Conservation (phyloP, 2,113 vertebrate genomes). For the Morphnarchus princeps region DNA sequence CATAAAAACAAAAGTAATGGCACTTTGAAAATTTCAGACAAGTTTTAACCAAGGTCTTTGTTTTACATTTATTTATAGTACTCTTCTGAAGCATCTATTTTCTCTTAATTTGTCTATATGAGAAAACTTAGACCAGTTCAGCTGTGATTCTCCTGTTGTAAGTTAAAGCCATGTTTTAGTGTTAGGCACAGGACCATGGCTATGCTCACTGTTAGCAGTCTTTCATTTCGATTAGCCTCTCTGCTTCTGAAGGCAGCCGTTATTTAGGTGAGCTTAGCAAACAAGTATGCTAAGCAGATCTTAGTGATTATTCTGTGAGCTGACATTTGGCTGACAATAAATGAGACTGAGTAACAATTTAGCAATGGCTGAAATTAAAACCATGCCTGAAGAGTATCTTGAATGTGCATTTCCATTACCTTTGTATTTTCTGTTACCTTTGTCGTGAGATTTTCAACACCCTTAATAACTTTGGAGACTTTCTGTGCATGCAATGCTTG, state of each 20-base stretch:
- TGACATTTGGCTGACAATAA: background rate
- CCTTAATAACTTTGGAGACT: background rate
- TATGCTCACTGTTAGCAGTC: background rate
- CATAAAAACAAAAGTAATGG: background rate
- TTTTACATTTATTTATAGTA: background rate
- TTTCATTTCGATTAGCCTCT: background rate
- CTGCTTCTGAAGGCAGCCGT: background rate
- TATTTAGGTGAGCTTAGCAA: background rate
- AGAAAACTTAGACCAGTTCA: background rate
- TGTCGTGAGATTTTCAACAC: background rate
- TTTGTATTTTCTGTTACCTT: background rate
- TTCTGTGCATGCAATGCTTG: background rate
- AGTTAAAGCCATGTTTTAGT: background rate
- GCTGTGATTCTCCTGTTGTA: background rate
- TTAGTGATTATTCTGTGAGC: background rate
- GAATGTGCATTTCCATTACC: background rate
- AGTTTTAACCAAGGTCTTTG: background rate
- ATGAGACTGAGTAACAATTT: background rate
- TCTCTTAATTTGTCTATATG: background rate
- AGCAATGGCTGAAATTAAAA: background rate
- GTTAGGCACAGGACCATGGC: background rate
- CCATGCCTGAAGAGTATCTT: background rate
- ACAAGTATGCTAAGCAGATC: background rate
- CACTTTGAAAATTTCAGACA: background rate
- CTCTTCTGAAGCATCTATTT: background rate